Evolutionary conservation across 2,797 vertebrate genomes (phyloP).

Genomic region (Staurois parvus): DNA sequence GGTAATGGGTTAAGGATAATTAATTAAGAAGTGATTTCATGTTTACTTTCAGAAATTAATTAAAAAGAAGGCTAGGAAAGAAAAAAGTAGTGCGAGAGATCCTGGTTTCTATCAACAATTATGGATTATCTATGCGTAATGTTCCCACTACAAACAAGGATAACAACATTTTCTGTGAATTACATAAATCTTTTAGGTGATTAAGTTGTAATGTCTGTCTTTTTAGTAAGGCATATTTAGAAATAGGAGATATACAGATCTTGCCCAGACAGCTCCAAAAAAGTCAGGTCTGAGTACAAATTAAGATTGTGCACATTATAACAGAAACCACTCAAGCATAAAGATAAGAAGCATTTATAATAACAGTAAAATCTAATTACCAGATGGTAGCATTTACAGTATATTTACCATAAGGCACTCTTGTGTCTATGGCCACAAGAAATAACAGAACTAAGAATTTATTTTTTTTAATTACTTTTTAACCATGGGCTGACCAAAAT

Average conservation of each 20-base stretch:
- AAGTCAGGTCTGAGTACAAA: background rate
- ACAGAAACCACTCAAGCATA: background rate
- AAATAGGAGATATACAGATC: background rate
- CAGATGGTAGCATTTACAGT: background rate
- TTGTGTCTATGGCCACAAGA: background rate
- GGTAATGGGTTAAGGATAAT: conserved; percentile 45
- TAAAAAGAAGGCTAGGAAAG: conserved; percentile 7
- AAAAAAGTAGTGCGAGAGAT: conserved; percentile 10
- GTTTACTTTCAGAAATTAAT: conserved; percentile 52
- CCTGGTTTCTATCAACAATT: conserved; percentile 48
- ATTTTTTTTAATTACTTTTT: no score
- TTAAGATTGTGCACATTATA: background rate
- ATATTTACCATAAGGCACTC: background rate
- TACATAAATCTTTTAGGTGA: conserved; percentile 4
- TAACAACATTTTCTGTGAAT: background rate
- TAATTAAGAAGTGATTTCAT: conserved; percentile 47
- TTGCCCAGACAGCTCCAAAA: background rate
- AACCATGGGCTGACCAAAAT: background rate
- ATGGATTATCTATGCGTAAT: conserved; percentile 5
- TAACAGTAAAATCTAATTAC: no score
- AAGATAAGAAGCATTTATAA: no score
- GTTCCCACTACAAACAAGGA: conserved; percentile 24
- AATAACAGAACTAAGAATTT: no score
- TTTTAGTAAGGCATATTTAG: background rate
- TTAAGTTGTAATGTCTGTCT: background rate